Evolutionary conservation across 1,140 invertebrate species (phyloP), one percentile per base, ranked within the genome.

Genomic region (Metaphire vulgaris): DNA sequence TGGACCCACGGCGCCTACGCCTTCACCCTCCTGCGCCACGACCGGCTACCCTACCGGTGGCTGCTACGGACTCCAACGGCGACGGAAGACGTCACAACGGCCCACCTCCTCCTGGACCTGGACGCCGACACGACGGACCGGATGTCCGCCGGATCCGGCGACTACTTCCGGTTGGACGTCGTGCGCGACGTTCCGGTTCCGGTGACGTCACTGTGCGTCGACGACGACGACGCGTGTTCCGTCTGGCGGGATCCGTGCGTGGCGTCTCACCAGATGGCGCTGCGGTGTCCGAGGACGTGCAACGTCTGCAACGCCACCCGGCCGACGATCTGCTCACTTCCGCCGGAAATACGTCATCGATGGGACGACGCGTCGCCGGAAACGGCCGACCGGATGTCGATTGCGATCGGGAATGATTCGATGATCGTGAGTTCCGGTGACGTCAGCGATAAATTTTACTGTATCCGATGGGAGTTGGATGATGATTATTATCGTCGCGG

Each of bases 191-290:
- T 15, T 26, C 32, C 75, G 16, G 31, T 2, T 28, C 15, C 68
- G 68, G 28, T 76, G 33, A 30, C 68, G 31, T 29, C 29, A 29
- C 75, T 76, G 68, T 76, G 75, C 75, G 30, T 31, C 1, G 75
- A 76, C 34, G 75, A 76, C 75, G 70, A 70, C 68, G 75, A 76
- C 33, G 75, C 32, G 1, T 76, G 75, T 33, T 28, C 32, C 21
- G 70, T 0, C 28, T 76, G 75, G 75, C 14, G 14, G 31, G 12
- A 16, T 14, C 75, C 75, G 30, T 76, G 75, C 68, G 56, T 1
- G 70, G 2, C 70, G 2, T 34, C 15, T 29, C n/a, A 29, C 12
- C 26, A n/a, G 32, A 16, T 32, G 70, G 2, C 41, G 16, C 72
- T 74, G 74, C 70, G 67, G 21, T 76, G 75, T 33, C 30, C 75